Base-by-base conservation (phyloP, 2,797 vertebrate species). In the Gambelia wislizenii region DNA sequence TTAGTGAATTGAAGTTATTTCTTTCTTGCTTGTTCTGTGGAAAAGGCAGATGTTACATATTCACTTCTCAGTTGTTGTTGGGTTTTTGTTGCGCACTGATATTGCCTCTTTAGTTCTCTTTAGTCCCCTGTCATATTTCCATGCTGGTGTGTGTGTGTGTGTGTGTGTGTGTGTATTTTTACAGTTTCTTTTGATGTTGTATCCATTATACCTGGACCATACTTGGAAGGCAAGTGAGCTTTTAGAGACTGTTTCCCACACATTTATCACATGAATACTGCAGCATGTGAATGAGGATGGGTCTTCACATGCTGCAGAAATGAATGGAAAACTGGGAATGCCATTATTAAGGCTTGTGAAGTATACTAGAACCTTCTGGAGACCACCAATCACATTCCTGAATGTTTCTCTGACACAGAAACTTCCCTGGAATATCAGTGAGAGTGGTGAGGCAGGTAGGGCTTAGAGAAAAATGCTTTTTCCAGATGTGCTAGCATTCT, bases 1-100 rank as follows among this genome's bases (percentile, higher is more conserved):
- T 59, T 80, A 84, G 89, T 79, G 81, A 82, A 33, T 86, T 91
- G 85, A 69, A 56, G 14, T 87, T 69, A 81, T 10, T 59, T 39
- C 7, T 91, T 42, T 75, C 20, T 36, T 49, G 3, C 33, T 47
- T 9, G 3, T 30, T 81, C 52, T 44, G 10, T 49, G 69, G 20
- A 64, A 49, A 52, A 2, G 14, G n/a, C 14, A 61, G 2, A 39
- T 16, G 42, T 61, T 61, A 61, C 49, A 33, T 69, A 49, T 54
- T n/a, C 16, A 52, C 20, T 49, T 18, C n/a, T n/a, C n/a, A n/a
- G n/a, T n/a, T n/a, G n/a, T n/a, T n/a, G n/a, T n/a, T n/a, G n/a
- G n/a, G n/a, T n/a, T 78, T 69, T 39, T 49, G 27, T 12, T 20
- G 22, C 42, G 36, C 8, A 12, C 4, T 52, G 61, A 16, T 49